These are phyloP conservation scores for Tympanuchus pallidicinctus DNA, from an alignment of 2,113 vertebrate genomes.

Conservation along the genomic window DNA sequence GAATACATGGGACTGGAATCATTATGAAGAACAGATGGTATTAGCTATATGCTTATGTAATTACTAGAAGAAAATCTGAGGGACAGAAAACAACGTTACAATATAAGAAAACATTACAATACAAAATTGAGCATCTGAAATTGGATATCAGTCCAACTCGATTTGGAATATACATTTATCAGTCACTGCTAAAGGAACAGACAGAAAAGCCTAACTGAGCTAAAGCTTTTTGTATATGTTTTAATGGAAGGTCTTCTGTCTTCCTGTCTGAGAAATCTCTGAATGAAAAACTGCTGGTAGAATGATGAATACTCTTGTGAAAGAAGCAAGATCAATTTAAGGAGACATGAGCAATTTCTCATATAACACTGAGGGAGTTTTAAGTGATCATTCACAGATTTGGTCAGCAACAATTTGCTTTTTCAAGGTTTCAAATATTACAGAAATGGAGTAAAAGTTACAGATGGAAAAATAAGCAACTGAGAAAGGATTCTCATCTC, in stretches of 20 bases:
- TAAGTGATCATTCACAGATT: not conserved
- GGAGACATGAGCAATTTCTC: constrained; percentile 6
- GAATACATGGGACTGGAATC: not conserved
- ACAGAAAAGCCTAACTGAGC: not conserved
- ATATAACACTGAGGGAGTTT: not conserved
- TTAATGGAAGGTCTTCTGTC: not conserved
- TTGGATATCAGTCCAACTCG: not conserved
- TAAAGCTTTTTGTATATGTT: not conserved
- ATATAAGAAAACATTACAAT: not conserved
- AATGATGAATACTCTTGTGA: not conserved
- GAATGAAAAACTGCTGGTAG: not conserved
- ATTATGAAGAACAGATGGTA: not conserved
- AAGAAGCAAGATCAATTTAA: constrained; percentile 27
- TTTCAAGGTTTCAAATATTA: not conserved
- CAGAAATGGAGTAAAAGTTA: not conserved
- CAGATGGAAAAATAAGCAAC: not conserved
- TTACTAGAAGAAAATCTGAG: not conserved
- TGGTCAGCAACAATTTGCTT: not conserved
- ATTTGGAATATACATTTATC: not conserved
- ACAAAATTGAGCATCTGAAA: not conserved
- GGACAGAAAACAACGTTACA: not conserved
- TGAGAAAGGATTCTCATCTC: not conserved
- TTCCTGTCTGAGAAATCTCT: not conserved
- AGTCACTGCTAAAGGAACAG: not conserved
- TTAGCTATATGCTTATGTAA: not conserved